Base-by-base conservation (phyloP, 2,113 vertebrate species). In the Lates calcarifer region DNA sequence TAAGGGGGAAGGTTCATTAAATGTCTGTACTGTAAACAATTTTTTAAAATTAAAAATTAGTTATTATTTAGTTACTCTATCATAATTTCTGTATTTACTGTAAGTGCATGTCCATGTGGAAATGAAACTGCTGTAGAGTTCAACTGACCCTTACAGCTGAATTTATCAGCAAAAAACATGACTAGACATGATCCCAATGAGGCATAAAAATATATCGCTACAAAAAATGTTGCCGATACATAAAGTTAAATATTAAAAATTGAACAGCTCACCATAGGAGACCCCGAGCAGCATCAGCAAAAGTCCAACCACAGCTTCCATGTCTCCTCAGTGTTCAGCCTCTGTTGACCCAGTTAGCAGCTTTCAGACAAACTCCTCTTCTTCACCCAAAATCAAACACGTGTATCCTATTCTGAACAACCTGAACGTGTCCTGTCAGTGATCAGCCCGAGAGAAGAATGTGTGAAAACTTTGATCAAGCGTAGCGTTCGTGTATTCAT, bases 261-360 rank as follows among this genome's bases (percentile, higher is more conserved):
- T 49, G 20, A 49, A 10, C 20, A 49, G 29, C 74, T 86, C 60
- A 86, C 84, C 74, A 41, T 61, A 18, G 39, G 47, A 65, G 18
- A 79, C 65, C 31, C 47, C 14, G 0, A 60, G 11, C 5, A 79
- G 5, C 17, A 79, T 12, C 70, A 82, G 0, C 39, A 79, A 51
- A 53, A 83, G 15, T 62, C 71, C 65, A 56, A 56, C 17, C 33
- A 72, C 75, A 65, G 70, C 58, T n/a, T 74, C 51, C 75, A 82
- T 82, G n/a, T 41, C 53, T 39, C 22, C 6, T 15, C 33, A 49
- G 12, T 15, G 14, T 41, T 62, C 55, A 43, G 1, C 29, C 51
- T 0, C 26, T 29, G 18, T 37, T 70, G 45, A 53, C 15, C 22
- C 31, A 55, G 3, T 43, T 31, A 31, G 15, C 26, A 51, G 67